phyloP scores from a whole-genome alignment of 2,797 vertebrate genomes.

The Lophius americanus region DNA sequence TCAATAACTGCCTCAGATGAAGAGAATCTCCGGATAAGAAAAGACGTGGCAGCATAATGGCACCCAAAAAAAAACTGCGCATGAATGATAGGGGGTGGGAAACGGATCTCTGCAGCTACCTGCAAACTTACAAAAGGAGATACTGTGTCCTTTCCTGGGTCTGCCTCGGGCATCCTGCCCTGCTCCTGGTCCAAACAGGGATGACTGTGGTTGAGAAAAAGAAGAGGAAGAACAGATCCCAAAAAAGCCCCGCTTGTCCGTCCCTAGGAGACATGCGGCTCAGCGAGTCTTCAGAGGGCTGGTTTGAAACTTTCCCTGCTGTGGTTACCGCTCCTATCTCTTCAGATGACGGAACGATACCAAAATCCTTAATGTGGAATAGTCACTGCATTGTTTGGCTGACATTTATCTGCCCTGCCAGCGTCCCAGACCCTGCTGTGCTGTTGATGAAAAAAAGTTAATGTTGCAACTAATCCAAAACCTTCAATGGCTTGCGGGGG shows the following conservation, averaged over 20 bases:
- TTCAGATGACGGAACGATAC: slow-evolving; percentile 6
- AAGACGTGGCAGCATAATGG: slow-evolving; percentile 27
- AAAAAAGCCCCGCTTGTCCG: slow-evolving; percentile 31
- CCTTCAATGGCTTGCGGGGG: slow-evolving; percentile 51
- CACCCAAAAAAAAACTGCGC: slow-evolving; percentile 35
- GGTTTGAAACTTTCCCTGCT: slow-evolving; percentile 15
- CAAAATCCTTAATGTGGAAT: not conserved
- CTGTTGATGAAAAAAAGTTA: slow-evolving; percentile 42
- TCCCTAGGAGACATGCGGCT: slow-evolving; percentile 3
- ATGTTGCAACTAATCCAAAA: slow-evolving; percentile 62
- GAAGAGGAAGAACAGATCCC: slow-evolving; percentile 11
- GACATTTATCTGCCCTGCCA: slow-evolving; percentile 40
- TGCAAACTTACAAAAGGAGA: slow-evolving; percentile 48
- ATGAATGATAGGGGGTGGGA: slow-evolving; percentile 53
- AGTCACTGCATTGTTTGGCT: slow-evolving; percentile 18
- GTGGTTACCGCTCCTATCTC: not conserved
- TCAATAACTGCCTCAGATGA: slow-evolving; percentile 24
- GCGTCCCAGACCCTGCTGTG: slow-evolving; percentile 28
- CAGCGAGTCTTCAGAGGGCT: slow-evolving; percentile 18
- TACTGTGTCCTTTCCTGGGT: slow-evolving; percentile 55
- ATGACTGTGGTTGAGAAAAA: slow-evolving; percentile 8
- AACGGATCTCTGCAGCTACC: slow-evolving; percentile 16
- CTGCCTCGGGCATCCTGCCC: slow-evolving; percentile 37
- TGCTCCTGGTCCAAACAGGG: slow-evolving; percentile 17
- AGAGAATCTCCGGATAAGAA: slow-evolving; percentile 1